Percentiles rank a stretch among this genome's conserved stretches.
Conservation (phyloP, 2,113 vertebrate species). For the Pseudopipra pipra region DNA sequence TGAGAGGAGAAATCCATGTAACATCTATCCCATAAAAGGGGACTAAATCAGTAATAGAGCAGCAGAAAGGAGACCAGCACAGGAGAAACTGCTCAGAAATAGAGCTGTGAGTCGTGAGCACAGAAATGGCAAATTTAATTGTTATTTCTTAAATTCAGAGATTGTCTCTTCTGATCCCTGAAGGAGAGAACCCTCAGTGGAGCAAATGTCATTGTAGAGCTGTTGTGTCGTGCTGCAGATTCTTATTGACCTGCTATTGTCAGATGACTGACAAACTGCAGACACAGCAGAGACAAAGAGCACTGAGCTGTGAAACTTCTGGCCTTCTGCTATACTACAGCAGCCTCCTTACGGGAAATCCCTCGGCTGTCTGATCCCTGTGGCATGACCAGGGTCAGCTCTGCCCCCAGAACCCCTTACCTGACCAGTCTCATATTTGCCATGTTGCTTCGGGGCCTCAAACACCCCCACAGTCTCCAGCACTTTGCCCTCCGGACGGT, state of each 20-base stretch:
- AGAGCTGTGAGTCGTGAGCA: neutral
- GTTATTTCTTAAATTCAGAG: neutral
- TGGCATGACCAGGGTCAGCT: rapidly evolving
- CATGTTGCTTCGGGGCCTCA: constrained; percentile 91
- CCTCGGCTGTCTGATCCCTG: rapidly evolving
- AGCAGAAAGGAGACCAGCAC: neutral
- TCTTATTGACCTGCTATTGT: neutral
- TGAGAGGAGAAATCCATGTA: neutral
- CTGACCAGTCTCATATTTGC: constrained; percentile 96
- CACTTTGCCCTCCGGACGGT: constrained; percentile 92
- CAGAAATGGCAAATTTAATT: neutral
- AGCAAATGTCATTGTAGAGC: neutral
- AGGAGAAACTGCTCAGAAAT: neutral
- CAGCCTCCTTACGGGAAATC: neutral
- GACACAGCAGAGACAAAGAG: neutral
- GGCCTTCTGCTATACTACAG: neutral
- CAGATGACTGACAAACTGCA: constrained; percentile 36
- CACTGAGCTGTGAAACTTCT: neutral
- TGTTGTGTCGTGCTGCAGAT: neutral
- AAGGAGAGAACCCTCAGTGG: neutral
- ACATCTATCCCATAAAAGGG: neutral
- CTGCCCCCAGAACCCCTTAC: constrained; percentile 57
- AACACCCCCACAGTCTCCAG: constrained; percentile 93
- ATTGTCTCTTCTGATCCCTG: neutral
- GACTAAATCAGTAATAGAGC: neutral